Evolutionary conservation across 2,113 vertebrate genomes (phyloP).

Genomic region (Talpa occidentalis): DNA sequence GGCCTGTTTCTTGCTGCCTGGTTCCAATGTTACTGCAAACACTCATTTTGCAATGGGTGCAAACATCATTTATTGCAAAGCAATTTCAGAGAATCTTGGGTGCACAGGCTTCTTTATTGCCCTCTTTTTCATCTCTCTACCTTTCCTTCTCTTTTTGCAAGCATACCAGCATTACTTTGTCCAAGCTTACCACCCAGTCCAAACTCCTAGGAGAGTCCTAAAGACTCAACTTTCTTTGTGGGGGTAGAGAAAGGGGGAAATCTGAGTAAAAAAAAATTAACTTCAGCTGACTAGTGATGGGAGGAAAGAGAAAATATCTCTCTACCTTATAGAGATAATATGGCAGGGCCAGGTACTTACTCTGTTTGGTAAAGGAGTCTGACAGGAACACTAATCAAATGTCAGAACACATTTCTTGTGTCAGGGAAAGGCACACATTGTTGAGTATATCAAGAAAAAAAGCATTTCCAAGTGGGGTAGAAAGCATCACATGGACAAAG

Average conservation of each 20-base stretch:
- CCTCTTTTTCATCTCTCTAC: no score
- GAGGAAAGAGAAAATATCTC: not conserved
- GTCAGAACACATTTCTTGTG: not conserved
- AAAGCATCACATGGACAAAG: not conserved
- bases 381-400: not conserved
- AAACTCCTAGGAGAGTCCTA: not conserved
- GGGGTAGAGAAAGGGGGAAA: not conserved
- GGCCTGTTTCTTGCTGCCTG: no score
- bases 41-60: no score
- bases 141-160: no score
- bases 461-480: not conserved
- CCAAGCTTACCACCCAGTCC: not conserved
- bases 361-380: not conserved
- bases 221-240: not conserved
- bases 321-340: not conserved
- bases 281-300: not conserved
- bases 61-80: no score
- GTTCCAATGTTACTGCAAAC: no score
- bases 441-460: no score
- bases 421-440: not conserved
- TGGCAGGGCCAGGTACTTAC: not conserved
- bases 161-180: no score
- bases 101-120: no score
- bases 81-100: no score
- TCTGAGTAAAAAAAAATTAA: not conserved